Evolutionary conservation across 2,888 invertebrate genomes (phyloP), one percentile per base, ranked within the genome.

Genomic region (Aspidiotus destructor): DNA sequence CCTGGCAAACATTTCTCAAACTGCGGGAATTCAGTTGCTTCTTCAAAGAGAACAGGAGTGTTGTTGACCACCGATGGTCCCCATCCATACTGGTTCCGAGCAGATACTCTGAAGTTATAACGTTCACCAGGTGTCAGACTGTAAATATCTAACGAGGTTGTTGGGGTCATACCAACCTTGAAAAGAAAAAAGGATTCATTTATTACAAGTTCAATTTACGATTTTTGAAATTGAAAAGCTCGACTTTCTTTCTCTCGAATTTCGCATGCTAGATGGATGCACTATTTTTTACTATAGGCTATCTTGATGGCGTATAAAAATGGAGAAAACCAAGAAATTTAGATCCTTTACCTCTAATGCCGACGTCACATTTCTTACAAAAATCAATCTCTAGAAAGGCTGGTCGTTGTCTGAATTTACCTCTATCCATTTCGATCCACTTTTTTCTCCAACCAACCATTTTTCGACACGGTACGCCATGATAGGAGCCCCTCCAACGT

Each of bases 31-130:
- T 86, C 85, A 1, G 86, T 87, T 16, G 83, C 81, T 41, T 84
- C 71, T 1, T 86, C 87, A 3, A 92, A 82, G 0, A 82, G 81
- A 40, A 88, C 77, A 0, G 88, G 81, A 3, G 79, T 78, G 1
- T 83, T 82, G 6, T 86, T 86, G 74, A 86, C 86, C 0, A 85
- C 83, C 0, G 89, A 81, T 73, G 89, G 88, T 11, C 94, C 92
- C 87, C 90, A 91, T 44, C 94, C 95, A 75, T 90, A 91, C 73
- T 92, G 84, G 80, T 94, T 94, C 70, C 89, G 82, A 0, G 94
- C 91, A 0, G 91, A 90, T 10, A 94, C 85, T 69, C 92, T 83
- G 79, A 94, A 93, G 76, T 89, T 87, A 76, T 94, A 94, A 75
- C 89, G 87, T 54, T 84, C 82, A 57, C 87, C 88, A 52, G 87